These are phyloP conservation scores for Upupa epops DNA, from an alignment of 2,113 vertebrate genomes.

Conservation along the genomic window DNA sequence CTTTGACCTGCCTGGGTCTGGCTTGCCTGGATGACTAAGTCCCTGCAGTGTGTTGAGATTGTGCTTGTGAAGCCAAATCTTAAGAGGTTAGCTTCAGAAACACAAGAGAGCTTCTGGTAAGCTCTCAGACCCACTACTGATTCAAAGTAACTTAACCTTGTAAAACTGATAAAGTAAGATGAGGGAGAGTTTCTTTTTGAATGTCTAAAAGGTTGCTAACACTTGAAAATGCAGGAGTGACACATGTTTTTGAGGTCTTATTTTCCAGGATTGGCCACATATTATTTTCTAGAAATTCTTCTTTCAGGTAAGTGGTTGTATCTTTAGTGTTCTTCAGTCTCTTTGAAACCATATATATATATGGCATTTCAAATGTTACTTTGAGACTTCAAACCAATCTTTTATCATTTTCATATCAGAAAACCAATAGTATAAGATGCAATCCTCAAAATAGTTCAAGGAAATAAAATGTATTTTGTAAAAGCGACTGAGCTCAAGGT, in stretches of 20 bases:
- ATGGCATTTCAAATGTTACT: background rate
- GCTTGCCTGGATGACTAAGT: background rate
- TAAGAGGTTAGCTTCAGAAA: background rate
- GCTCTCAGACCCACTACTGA: background rate
- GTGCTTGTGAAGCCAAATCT: conserved; percentile 7
- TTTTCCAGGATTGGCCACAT: background rate
- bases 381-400: background rate
- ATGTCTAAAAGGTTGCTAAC: background rate
- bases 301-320: background rate
- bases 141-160: background rate
- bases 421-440: background rate
- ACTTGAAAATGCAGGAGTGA: background rate
- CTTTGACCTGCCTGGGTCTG: background rate
- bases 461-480: background rate
- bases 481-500: background rate
- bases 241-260: background rate
- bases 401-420: background rate
- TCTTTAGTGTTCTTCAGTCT: conserved; percentile 69
- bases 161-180: background rate
- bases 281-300: background rate
- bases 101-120: background rate
- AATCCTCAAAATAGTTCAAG: background rate
- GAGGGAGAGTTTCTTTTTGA: background rate
- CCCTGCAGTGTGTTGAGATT: background rate
- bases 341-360: background rate